Conservation (phyloP, 2,113 vertebrate species). For the Baryphthengus martii region DNA sequence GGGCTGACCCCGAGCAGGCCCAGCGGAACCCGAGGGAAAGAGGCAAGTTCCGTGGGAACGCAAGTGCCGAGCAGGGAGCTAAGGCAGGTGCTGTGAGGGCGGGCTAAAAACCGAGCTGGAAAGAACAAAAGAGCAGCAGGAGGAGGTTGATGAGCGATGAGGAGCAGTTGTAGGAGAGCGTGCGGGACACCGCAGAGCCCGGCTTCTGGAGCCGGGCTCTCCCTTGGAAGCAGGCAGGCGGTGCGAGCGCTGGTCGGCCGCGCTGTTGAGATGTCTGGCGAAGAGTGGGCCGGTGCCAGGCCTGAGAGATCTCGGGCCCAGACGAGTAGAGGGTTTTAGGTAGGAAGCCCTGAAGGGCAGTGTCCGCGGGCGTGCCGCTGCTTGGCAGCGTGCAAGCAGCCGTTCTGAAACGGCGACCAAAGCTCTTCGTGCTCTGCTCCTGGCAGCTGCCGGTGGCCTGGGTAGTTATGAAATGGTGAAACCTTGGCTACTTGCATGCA, state of each 20-base stretch:
- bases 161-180: not conserved
- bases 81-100: rapidly evolving
- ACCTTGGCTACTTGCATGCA: not conserved
- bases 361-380: not conserved
- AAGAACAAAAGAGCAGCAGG: not conserved
- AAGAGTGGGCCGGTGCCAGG: too few relatives aligned
- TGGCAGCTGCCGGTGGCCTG: not conserved
- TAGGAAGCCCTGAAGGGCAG: rapidly evolving
- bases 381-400: rapidly evolving
- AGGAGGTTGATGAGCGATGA: not conserved
- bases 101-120: not conserved
- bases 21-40: not conserved
- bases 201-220: too few relatives aligned
- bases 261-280: rapidly evolving
- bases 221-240: not conserved
- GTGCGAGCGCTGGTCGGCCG: too few relatives aligned
- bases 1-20: not conserved
- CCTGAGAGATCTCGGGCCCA: too few relatives aligned
- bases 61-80: not conserved
- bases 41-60: rapidly evolving
- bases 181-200: too few relatives aligned
- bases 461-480: not conserved
- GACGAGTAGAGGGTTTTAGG: not conserved
- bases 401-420: rapidly evolving
- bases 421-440: not conserved